Base-by-base conservation (phyloP, 2,888 invertebrate genomes). In the Drosophila anceps region DNA sequence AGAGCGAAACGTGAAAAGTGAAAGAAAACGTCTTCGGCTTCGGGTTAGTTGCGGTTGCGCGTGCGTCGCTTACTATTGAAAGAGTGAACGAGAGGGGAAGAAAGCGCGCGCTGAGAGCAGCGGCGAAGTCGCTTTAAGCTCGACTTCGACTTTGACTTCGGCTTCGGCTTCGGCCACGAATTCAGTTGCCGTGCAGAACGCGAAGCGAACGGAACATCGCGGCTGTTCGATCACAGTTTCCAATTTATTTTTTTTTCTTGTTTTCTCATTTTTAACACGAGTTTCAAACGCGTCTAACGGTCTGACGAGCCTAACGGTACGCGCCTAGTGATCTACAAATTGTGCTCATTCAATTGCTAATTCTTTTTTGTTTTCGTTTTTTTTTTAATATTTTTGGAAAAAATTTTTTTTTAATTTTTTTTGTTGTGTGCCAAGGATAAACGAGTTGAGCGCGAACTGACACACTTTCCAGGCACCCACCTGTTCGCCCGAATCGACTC, bases 131-230 rank as follows among this genome's bases (percentile, higher is more conserved):
- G 72, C 62, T 57, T 81, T 68, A 79, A 80, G 79, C 68, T 77
- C 48, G 66, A 51, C 74, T 73, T 55, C 64, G 37, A 55, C 39
- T 76, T 55, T 60, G 41, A 53, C 35, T 44, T 62, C 61, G 44
- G 39, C 33, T 41, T 9, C 54, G 41, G 51, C 29, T 46, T 9
- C 57, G 46, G 43, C 57, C 61, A 70, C 63, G 63, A 63, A 74
- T 81, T 79, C 69, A 84, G 81, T 88, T 73, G 74, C 69, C 77
- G 73, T 73, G 71, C 79, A 67, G 71, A 83, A 54, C 73, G 83
- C 70, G 37, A 75, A 75, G 79, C 88, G 81, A 77, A 75, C 85
- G 85, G 84, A 76, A 60, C 73, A 72, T 75, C 67, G 73, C 75
- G 65, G 44, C 44, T 73, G 43, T 57, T 57, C 50, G 33, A 50